Evolutionary conservation across 2,888 invertebrate genomes (phyloP), one percentile per base, ranked within the genome.

Genomic region (Subacronicta megacephala): DNA sequence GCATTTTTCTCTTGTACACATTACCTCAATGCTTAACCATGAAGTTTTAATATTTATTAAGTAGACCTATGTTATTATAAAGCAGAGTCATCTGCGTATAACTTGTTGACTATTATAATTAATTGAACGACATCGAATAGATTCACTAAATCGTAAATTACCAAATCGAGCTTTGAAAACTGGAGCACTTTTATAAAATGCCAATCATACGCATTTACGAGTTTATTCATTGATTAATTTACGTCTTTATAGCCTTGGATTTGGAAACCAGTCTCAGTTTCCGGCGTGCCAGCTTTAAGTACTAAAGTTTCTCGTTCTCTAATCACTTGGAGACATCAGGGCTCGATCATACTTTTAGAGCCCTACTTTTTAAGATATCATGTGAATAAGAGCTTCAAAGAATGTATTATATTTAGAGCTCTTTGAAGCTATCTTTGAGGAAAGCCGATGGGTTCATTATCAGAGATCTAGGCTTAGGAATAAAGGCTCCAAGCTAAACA

Each of bases 151-250:
- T 78, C 78, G 67, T 82, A 83, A 83, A 83, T 83, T 73, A 79
- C 54, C 62, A 78, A 76, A 77, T 69, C 62, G 57, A 65, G 63
- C 61, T 67, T 60, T 26, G 35, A 57, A 59, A 81, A 80, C 59
- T 81, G 52, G 79, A 82, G 76, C 79, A 77, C 57, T 82, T 83
- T 83, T 84, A 81, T 82, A 80, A 75, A 79, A 80, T 73, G 80
- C 75, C 79, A 81, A 82, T 83, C 80, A 82, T 81, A 77, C 72
- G 75, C 72, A 57, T 81, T 83, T 83, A 85, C 79, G 80, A 81
- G 53, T 79, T 80, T 75, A 78, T 80, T 78, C 73, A 78, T 77
- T 82, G 81, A 85, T 84, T 84, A 83, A 81, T 80, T 79, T 77
- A 44, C n/a, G n/a, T 63, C 66, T 73, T 64, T 67, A 79, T 75